Conservation (phyloP, 2,888 invertebrate species). For the Drosophila meridiana region DNA sequence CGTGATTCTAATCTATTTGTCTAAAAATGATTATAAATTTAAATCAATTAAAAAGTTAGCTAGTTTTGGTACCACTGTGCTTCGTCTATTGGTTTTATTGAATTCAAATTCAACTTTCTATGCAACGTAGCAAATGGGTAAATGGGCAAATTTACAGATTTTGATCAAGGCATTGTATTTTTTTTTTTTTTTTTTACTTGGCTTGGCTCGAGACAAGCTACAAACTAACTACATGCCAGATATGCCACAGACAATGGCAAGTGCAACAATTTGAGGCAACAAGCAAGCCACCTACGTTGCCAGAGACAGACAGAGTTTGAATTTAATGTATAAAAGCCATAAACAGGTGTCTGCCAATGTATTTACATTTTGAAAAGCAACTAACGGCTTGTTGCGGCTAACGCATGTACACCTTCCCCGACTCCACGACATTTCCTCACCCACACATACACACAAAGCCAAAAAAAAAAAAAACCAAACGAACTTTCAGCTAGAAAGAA, state of each 20-base stretch:
- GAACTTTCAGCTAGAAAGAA: constrained; percentile 72
- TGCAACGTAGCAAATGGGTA: constrained; percentile 56
- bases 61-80: constrained; percentile 36
- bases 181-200: not conserved
- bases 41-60: not conserved
- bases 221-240: constrained; percentile 52
- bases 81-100: constrained; percentile 47
- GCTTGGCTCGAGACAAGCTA: constrained; percentile 57
- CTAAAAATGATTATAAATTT: not conserved
- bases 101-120: constrained; percentile 73
- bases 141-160: constrained; percentile 71
- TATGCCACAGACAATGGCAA: constrained; percentile 57
- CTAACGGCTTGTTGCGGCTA: constrained; percentile 43
- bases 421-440: constrained; percentile 28
- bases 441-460: constrained; percentile 49
- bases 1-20: too few relatives aligned
- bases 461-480: constrained; percentile 39
- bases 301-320: not conserved
- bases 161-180: constrained; percentile 60
- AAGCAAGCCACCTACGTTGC: constrained; percentile 69
- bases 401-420: constrained; percentile 37
- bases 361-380: constrained; percentile 60
- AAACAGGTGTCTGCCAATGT: constrained; percentile 73
- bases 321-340: constrained; percentile 43
- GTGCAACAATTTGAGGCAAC: constrained; percentile 74